Conservation (phyloP, 2,113 vertebrate genomes). For the Mormoops blainvillei region DNA sequence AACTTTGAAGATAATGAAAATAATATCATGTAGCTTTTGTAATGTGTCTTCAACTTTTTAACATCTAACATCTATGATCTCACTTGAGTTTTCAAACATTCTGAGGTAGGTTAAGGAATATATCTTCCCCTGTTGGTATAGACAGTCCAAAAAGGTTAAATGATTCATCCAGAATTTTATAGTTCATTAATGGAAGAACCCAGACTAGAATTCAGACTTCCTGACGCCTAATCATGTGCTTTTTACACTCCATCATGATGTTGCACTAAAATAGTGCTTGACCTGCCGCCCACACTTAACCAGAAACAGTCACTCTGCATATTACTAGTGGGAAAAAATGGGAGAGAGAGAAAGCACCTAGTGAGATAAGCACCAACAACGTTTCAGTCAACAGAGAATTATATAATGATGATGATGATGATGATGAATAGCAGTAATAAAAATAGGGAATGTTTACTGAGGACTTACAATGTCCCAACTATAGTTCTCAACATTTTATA, state of each 20-base stretch:
- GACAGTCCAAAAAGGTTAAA: constrained; percentile 55
- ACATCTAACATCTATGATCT: constrained; percentile 44
- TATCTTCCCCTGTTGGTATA: constrained; percentile 48
- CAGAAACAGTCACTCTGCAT: neutral
- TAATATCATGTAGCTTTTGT: neutral
- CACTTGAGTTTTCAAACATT: constrained; percentile 56
- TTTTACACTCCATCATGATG: constrained; percentile 4
- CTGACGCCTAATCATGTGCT: neutral
- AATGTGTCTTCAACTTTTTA: constrained; percentile 52
- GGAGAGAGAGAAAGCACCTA: neutral
- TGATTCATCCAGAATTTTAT: constrained; percentile 52
- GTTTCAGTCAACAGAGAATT: neutral
- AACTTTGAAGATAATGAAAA: constrained; percentile 19
- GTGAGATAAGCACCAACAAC: neutral
- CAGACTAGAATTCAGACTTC: constrained; percentile 39
- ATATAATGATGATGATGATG: neutral
- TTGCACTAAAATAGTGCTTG: neutral
- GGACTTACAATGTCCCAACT: neutral
- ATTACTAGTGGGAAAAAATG: neutral
- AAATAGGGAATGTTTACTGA: neutral
- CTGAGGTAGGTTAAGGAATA: constrained; percentile 43
- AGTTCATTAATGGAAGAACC: constrained; percentile 43
- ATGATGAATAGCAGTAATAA: neutral
- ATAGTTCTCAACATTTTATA: neutral
- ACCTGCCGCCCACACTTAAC: neutral